A percentile compares a stretch with the other conserved stretches of the same genome.
These are phyloP conservation scores for Phylloscopus collybita DNA, from an alignment of 2,797 vertebrate genomes.

Conservation along the genomic window DNA sequence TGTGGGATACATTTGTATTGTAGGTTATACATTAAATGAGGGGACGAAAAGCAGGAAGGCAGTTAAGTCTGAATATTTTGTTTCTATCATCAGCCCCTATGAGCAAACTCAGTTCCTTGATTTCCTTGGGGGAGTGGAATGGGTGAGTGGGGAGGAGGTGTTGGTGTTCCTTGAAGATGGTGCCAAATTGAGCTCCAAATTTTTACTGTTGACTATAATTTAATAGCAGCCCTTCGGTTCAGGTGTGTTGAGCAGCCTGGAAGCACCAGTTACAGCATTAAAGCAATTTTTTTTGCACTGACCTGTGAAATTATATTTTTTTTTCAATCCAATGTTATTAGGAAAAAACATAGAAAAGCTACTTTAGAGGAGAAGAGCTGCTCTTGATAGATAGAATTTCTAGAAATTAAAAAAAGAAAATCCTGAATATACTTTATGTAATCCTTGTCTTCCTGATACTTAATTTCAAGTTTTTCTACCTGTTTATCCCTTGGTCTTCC, in stretches of 20 bases:
- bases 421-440: neutral
- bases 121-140: neutral
- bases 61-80: neutral
- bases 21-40: neutral
- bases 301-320: neutral
- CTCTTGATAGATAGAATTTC: neutral
- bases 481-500: neutral
- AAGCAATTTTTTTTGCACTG: neutral
- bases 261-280: neutral
- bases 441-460: neutral
- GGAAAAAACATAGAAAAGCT: neutral
- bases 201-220: neutral
- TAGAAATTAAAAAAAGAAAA: neutral
- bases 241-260: neutral
- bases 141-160: neutral
- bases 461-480: neutral
- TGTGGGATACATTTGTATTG: neutral
- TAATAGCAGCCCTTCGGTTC: neutral
- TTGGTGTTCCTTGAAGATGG: neutral
- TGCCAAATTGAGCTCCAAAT: neutral
- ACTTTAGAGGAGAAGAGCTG: neutral
- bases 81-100: neutral
- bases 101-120: neutral
- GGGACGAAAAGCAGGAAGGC: neutral
- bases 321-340: neutral